Evolutionary conservation across 30 jellyfish, hydroid and myxozoan species (phyloP).

Genomic region (Pelagia noctiluca): DNA sequence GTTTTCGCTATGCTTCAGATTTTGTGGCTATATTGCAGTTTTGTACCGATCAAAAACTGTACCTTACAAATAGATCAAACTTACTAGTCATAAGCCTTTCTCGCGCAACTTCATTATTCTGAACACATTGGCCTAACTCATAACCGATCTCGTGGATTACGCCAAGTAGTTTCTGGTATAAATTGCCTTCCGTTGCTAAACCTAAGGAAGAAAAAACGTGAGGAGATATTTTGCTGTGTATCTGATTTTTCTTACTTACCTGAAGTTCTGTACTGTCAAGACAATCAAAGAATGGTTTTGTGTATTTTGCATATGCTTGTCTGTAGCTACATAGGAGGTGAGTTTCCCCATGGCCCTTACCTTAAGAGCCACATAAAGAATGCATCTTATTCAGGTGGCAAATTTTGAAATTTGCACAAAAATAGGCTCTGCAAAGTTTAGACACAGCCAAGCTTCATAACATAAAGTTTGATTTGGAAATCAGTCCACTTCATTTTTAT

Average conservation of each 20-base stretch:
- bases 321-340: not conserved
- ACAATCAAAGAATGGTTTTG: not conserved
- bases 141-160: conserved; percentile 60
- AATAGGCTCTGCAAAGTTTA: too few species aligned
- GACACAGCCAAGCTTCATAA: too few species aligned
- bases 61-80: conserved; percentile 8
- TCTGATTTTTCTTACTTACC: too few species aligned
- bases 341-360: not conserved
- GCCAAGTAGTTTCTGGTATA: conserved; percentile 60
- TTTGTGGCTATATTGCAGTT: not conserved
- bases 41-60: not conserved
- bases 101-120: conserved; percentile 24
- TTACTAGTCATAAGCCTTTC: conserved; percentile 69
- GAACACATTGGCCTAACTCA: conserved; percentile 51
- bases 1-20: not conserved
- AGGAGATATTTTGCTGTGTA: too few species aligned
- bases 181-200: conserved; percentile 29
- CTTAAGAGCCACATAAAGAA: not conserved
- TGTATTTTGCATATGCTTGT: not conserved
- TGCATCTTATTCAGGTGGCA: not conserved
- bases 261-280: not conserved
- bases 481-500: too few species aligned
- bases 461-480: too few species aligned
- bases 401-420: too few species aligned
- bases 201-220: conserved; percentile 17